Conservation (phyloP, 2,888 invertebrate genomes). For the Malthinus flaveolus region DNA sequence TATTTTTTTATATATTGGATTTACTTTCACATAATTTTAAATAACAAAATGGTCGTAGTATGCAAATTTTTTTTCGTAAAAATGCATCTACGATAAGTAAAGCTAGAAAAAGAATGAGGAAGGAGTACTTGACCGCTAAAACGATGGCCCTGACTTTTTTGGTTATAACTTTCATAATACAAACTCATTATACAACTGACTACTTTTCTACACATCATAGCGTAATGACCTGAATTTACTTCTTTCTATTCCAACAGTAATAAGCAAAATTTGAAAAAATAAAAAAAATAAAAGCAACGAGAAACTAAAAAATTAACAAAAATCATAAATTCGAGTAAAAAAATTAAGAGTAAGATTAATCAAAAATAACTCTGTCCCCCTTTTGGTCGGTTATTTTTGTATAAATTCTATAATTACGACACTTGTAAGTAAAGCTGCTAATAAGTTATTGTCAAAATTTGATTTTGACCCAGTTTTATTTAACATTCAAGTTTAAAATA, state of each 20-base stretch:
- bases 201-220: conserved; percentile 33
- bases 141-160: conserved; percentile 44
- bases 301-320: no score
- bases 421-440: no score
- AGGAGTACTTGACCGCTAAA: conserved; percentile 43
- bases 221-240: conserved; percentile 24
- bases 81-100: neutral
- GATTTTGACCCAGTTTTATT: conserved; percentile 29
- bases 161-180: conserved; percentile 45
- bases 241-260: conserved; percentile 25
- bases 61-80: neutral
- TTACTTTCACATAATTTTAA: neutral
- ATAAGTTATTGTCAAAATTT: conserved; percentile 17
- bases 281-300: neutral
- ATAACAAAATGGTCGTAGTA: neutral
- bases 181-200: conserved; percentile 42
- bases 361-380: no score
- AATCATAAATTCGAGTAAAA: conserved; percentile 6
- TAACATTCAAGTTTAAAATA: conserved; percentile 39
- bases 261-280: conserved; percentile 5
- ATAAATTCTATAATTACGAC: no score
- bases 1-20: no score
- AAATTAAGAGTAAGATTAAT: neutral
- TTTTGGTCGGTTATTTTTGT: neutral
- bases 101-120: conserved; percentile 30